Base-by-base conservation (phyloP, 92 coral and sea anemone genomes). In the Porites cylindrica region DNA sequence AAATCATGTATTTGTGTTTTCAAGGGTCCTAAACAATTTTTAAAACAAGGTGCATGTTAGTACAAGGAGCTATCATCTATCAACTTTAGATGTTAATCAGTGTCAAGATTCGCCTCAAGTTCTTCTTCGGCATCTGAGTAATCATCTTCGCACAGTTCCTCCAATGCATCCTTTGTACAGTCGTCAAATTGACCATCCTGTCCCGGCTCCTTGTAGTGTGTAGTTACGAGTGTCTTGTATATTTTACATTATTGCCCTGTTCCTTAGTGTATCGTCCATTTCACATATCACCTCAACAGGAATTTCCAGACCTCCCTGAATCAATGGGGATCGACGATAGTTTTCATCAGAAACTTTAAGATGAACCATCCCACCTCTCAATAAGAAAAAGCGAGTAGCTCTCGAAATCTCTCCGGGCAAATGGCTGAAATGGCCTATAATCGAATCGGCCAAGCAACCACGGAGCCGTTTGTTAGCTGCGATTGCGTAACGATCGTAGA, bases 51-150 rank as follows among this genome's bases (percentile, higher is more conserved):
- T 24, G 29, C 29, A 24, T 82, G 63, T 80, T 85, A 76, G 90
- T 59, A 86, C 85, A 86, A 86, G 90, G 90, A 87, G 85, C 86
- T 87, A 87, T 87, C 85, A 87, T 87, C 90, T 87, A 78, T 87
- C 90, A 87, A 87, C 74, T 87, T 87, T 87, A 87, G 38, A 87
- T 87, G 90, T 80, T 87, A 79, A 87, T 87, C 90, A 86, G 90
- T 70, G 90, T 78, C 86, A 87, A 87, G 63, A 87, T 79, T 87
- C 81, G 85, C 63, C 90, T 87, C 90, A 88, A 88, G 87, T 81
- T 88, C 91, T 78, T 82, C 90, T 82, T 88, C 78, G 77, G 84
- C 78, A 88, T 88, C 88, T 75, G 77, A 82, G 83, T 81, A 82
- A 88, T 60, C 81, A 76, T 75, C 89, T 76, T 85, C 29, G 29